A percentile compares a stretch with the other conserved stretches of the same genome.
These are phyloP conservation scores for Aphelocoma californica DNA, from an alignment of 2,797 vertebrate species.

Conservation along the genomic window DNA sequence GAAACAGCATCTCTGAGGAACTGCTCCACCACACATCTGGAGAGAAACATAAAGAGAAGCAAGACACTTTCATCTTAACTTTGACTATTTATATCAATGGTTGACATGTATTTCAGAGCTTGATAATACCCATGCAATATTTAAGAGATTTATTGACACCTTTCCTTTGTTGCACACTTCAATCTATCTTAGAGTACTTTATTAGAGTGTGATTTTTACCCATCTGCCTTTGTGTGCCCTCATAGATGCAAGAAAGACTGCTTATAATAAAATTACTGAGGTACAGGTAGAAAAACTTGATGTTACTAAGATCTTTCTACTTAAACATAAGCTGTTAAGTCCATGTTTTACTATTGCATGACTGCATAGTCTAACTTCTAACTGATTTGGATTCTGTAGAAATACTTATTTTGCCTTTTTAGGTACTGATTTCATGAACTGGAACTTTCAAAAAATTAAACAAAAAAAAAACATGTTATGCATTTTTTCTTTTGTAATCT, in stretches of 20 bases:
- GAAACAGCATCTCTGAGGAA: background rate
- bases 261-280: background rate
- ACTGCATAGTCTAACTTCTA: background rate
- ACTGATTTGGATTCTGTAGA: background rate
- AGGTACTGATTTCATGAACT: background rate
- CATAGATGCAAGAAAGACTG: background rate
- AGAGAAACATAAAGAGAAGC: background rate
- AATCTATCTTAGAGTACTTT: background rate
- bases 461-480: background rate
- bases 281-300: background rate
- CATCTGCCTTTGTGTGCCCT: background rate
- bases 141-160: background rate
- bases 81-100: background rate
- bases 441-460: background rate
- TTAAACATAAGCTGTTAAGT: background rate
- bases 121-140: background rate
- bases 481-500: background rate
- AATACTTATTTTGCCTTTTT: background rate
- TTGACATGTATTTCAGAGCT: background rate
- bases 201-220: background rate
- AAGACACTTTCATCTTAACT: background rate
- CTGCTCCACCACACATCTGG: background rate
- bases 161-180: background rate
- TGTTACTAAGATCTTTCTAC: background rate
- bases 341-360: background rate